Conservation (phyloP, 2,888 invertebrate genomes). For the Strigamia maritima region DNA sequence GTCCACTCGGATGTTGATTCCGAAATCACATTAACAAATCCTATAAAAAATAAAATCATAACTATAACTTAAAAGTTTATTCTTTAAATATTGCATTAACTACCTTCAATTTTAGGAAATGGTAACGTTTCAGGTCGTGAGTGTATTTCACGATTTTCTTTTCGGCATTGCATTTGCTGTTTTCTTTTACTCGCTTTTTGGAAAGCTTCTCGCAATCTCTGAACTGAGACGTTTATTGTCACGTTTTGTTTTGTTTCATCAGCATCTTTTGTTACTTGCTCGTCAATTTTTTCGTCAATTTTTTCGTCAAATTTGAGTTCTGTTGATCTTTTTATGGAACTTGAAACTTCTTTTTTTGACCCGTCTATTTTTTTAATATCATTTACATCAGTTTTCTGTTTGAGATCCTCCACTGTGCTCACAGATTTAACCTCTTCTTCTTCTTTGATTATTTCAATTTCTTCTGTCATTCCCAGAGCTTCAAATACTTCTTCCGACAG, state of each 20-base stretch:
- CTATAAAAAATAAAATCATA: background rate
- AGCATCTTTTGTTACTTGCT: background rate
- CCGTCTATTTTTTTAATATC: too few species aligned
- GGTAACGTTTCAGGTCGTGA: background rate
- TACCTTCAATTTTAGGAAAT: background rate
- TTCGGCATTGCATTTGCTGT: background rate
- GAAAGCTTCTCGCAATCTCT: background rate
- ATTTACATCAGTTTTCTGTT: too few species aligned
- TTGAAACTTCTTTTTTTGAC: background rate
- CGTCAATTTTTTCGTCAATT: background rate
- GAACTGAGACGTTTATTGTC: background rate
- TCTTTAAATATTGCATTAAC: background rate
- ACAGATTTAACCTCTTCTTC: background rate
- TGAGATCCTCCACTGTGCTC: background rate
- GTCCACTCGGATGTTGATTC: background rate
- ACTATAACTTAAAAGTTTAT: background rate
- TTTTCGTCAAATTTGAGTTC: background rate
- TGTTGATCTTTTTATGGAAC: background rate
- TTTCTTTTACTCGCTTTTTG: background rate
- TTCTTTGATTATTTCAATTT: background rate
- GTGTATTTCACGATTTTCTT: background rate
- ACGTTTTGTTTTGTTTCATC: background rate
- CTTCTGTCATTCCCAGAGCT: background rate
- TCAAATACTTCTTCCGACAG: slow-evolving; percentile 6
- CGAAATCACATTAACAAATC: background rate